These are phyloP conservation scores for Dynastes maya DNA, from an alignment of 2,888 invertebrate genomes.

Conservation along the genomic window DNA sequence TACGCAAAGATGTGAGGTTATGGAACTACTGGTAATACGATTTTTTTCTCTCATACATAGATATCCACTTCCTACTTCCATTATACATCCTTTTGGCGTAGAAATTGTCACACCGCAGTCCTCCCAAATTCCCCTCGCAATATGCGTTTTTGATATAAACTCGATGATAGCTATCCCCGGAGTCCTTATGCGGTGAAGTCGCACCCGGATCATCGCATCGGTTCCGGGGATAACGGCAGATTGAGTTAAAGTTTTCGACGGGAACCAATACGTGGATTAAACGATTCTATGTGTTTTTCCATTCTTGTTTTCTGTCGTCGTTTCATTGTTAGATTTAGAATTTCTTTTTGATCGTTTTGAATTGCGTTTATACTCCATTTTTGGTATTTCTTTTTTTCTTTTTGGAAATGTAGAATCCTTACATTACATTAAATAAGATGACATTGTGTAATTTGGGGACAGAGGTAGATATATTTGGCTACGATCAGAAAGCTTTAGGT, in stretches of 20 bases:
- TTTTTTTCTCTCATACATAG: background rate
- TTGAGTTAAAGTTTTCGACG: slow-evolving; percentile 16
- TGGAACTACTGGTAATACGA: background rate
- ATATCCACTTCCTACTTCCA: slow-evolving; percentile 12
- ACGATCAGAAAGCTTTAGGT: too few species aligned
- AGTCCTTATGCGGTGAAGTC: slow-evolving; percentile 15
- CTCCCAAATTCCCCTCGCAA: slow-evolving; percentile 49
- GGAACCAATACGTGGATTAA: slow-evolving; percentile 17
- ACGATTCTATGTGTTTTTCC: background rate
- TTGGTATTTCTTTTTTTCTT: too few species aligned
- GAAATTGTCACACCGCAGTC: slow-evolving; percentile 37
- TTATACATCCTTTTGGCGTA: slow-evolving; percentile 14
- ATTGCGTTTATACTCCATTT: too few species aligned
- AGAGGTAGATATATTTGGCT: too few species aligned
- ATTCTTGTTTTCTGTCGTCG: background rate
- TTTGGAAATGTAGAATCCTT: too few species aligned
- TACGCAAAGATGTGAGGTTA: too few species aligned
- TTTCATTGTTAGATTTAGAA: background rate
- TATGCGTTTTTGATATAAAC: slow-evolving; percentile 52
- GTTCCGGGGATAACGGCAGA: slow-evolving; percentile 18
- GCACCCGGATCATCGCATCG: slow-evolving; percentile 3
- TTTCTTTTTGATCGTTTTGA: too few species aligned
- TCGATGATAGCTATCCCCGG: slow-evolving; percentile 47
- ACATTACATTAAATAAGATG: too few species aligned
- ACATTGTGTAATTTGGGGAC: too few species aligned